Conservation (phyloP, 1,140 invertebrate species). For the Drosophila sucinea region DNA sequence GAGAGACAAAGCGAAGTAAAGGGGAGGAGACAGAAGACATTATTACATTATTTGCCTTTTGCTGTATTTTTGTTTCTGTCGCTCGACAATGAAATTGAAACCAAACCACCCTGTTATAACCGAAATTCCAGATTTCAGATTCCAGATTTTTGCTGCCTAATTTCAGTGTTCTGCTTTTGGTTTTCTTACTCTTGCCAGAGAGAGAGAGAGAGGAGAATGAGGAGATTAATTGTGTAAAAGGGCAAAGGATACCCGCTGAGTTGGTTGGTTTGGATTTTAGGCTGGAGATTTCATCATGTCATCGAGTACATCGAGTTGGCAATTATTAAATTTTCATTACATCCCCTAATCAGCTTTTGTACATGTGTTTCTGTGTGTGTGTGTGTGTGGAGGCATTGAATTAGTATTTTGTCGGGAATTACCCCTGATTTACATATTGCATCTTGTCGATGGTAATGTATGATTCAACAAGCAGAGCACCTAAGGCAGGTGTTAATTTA, state of each 20-base stretch:
- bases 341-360: constrained; percentile 81
- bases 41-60: constrained; percentile 80
- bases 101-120: constrained; percentile 48
- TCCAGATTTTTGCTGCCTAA: constrained; percentile 44
- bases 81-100: constrained; percentile 67
- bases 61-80: constrained; percentile 33
- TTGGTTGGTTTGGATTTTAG: background rate
- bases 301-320: constrained; percentile 60
- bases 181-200: constrained; percentile 21
- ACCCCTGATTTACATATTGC: background rate
- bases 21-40: constrained; percentile 33
- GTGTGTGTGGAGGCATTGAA: background rate
- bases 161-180: background rate
- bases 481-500: constrained; percentile 2
- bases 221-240: constrained; percentile 61
- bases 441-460: background rate
- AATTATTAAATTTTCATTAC: constrained; percentile 83
- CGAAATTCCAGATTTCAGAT: constrained; percentile 4
- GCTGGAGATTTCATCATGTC: constrained; percentile 35
- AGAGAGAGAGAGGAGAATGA: constrained; percentile 49
- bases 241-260: constrained; percentile 2
- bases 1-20: constrained; percentile 24
- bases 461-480: background rate
- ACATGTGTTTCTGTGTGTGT: constrained; percentile 35
- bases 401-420: background rate